Base-by-base conservation (phyloP, 2,797 vertebrate genomes). In the Pseudomugil gertrudae region DNA sequence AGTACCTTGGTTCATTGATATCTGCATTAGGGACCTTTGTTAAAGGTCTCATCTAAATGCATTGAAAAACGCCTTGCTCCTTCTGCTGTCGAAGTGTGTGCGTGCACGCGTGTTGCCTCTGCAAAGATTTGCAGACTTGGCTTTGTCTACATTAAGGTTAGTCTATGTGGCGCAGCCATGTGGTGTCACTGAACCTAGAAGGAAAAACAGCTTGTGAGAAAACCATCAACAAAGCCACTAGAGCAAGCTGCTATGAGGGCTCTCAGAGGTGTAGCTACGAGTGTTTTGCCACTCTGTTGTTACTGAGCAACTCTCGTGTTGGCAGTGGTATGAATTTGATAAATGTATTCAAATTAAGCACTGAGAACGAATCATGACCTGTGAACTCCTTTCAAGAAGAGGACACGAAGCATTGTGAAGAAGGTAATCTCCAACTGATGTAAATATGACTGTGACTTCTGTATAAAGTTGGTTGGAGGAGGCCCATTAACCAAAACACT, bases 41-140 rank as follows among this genome's bases (percentile, higher is more conserved):
- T 93, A 93, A 93, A 94, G 92, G 93, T 94, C 94, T 95, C 93
- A 95, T 95, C 92, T 94, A 95, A 94, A 95, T 95, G 92, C 94
- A 95, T 94, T 93, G 94, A 94, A 94, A 94, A 93, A 90, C 76
- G 84, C 86, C 83, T 79, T 86, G 66, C 89, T 91, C 90, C 88
- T 81, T 80, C 87, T 76, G 80, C 86, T 84, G 84, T 81, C 87
- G 72, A 61, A 72, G 86, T 76, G 82, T 82, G 87, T 76, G 81
- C 60, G 62, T 72, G 81, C 78, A 74, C 72, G 76, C 79, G 48
- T 79, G 83, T 72, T 82, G 87, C 88, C 84, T 81, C 67, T 76
- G 84, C 85, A 76, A 82, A 91, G 90, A 92, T 92, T 86, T 94
- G 92, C 91, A 67, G 90, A 92, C 90, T 91, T 91, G 92, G 92